Percentiles rank a stretch among this genome's conserved stretches.
phyloP scores from a whole-genome alignment of 2,113 vertebrate species.

The Piaya cayana region DNA sequence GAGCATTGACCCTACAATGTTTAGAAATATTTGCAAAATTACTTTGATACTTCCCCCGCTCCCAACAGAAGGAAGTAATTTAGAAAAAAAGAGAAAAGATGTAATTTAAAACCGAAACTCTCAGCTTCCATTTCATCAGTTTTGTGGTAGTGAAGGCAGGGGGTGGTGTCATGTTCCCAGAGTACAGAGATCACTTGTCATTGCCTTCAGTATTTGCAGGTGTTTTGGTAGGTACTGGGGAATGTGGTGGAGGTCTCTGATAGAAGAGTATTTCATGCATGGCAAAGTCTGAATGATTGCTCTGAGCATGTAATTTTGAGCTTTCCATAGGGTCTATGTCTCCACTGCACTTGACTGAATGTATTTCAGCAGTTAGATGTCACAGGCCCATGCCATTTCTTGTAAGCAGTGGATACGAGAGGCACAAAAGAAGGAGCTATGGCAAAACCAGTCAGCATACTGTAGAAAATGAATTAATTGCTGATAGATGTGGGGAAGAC shows the following conservation, averaged over 20 bases:
- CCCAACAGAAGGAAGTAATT: background rate
- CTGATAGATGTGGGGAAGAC: background rate
- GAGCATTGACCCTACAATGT: background rate
- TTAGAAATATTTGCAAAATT: background rate
- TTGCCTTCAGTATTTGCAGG: background rate
- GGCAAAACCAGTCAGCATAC: background rate
- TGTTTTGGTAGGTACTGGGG: background rate
- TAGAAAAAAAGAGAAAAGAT: background rate
- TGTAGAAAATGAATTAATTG: background rate
- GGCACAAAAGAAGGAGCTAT: background rate
- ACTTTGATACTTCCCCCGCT: background rate
- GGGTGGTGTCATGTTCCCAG: background rate
- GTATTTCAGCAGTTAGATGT: background rate
- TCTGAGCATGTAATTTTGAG: background rate
- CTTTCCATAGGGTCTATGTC: background rate
- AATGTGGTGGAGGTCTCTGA: background rate
- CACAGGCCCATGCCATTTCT: background rate
- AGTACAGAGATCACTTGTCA: background rate
- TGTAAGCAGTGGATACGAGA: background rate
- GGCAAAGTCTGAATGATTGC: background rate
- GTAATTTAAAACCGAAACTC: background rate
- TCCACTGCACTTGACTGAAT: background rate
- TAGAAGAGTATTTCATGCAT: background rate
- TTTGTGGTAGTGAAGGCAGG: background rate
- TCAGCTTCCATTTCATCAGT: background rate